Percentiles rank a stretch among this genome's conserved stretches.
phyloP scores from a whole-genome alignment of 2,888 invertebrate species.

The Eugnorisma glareosa region DNA sequence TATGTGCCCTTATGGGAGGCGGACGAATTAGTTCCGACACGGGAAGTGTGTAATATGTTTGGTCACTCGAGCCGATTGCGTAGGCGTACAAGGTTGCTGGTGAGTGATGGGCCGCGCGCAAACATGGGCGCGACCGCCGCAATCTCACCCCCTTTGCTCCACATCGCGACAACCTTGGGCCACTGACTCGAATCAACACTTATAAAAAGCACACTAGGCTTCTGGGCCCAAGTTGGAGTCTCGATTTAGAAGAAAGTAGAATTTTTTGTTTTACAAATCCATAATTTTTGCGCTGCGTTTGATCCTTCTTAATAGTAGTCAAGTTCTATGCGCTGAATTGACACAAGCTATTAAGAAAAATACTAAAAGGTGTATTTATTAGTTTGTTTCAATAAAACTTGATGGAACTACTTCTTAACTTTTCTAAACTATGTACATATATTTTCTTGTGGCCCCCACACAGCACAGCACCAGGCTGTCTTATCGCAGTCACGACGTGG shows the following conservation, averaged over 20 bases:
- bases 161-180: conserved; percentile 57
- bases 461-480: too few species aligned
- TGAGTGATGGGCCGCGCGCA: conserved; percentile 73
- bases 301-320: neutral
- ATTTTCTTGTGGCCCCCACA: too few species aligned
- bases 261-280: neutral
- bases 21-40: conserved; percentile 24
- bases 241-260: neutral
- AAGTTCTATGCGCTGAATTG: neutral
- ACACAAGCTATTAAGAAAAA: neutral
- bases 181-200: conserved; percentile 25
- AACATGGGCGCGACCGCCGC: conserved; percentile 73
- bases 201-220: neutral
- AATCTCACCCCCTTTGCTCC: conserved; percentile 69
- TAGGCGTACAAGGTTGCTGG: conserved; percentile 64
- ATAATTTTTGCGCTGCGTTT: neutral
- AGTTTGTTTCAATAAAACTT: neutral
- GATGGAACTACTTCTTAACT: too few species aligned
- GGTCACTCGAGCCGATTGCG: conserved; percentile 48
- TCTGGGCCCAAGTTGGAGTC: neutral
- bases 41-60: conserved; percentile 60
- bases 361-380: neutral
- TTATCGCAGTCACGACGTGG: too few species aligned
- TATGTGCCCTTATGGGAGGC: conserved; percentile 12
- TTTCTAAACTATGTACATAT: too few species aligned